Conservation (phyloP, 1,140 invertebrate species). For the Drosophila subpulchrella region DNA sequence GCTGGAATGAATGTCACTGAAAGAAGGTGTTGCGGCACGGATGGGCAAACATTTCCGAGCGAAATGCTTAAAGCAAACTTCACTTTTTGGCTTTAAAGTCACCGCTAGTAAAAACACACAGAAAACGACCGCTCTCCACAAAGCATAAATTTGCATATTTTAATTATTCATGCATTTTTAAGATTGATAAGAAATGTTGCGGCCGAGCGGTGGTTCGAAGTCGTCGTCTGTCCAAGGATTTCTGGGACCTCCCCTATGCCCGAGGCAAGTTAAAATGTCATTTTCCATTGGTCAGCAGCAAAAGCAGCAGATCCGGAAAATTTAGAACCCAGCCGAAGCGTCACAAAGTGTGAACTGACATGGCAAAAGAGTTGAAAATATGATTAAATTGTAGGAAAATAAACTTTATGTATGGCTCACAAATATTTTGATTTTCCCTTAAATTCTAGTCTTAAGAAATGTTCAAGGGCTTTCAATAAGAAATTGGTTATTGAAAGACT, state of each 20-base stretch:
- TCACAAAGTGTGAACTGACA: conserved; percentile 19
- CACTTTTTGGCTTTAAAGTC: conserved; percentile 49
- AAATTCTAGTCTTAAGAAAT: neutral
- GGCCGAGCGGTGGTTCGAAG: conserved; percentile 11
- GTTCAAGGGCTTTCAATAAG: neutral
- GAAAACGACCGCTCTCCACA: conserved; percentile 54
- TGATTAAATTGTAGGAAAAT: conserved; percentile 11
- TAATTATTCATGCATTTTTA: conserved; percentile 83
- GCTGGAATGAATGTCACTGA: conserved; percentile 25
- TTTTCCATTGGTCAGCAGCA: conserved; percentile 37
- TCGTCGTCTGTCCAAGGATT: conserved; percentile 16
- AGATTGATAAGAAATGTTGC: conserved; percentile 75
- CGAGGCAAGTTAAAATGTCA: conserved; percentile 19
- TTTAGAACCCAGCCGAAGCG: conserved; percentile 1
- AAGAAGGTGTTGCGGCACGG: conserved; percentile 35
- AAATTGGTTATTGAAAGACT: too few relatives aligned
- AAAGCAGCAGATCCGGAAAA: conserved; percentile 11
- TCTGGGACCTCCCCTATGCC: conserved; percentile 17
- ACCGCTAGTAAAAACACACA: conserved; percentile 4
- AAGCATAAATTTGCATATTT: conserved; percentile 77
- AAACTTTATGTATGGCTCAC: neutral
- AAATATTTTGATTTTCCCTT: conserved; percentile 8
- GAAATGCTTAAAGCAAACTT: conserved; percentile 45
- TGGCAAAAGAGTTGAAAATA: conserved; percentile 27
- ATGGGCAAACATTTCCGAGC: conserved; percentile 56